Conservation (phyloP, 2,113 vertebrate species). For the Tringa solitaria region DNA sequence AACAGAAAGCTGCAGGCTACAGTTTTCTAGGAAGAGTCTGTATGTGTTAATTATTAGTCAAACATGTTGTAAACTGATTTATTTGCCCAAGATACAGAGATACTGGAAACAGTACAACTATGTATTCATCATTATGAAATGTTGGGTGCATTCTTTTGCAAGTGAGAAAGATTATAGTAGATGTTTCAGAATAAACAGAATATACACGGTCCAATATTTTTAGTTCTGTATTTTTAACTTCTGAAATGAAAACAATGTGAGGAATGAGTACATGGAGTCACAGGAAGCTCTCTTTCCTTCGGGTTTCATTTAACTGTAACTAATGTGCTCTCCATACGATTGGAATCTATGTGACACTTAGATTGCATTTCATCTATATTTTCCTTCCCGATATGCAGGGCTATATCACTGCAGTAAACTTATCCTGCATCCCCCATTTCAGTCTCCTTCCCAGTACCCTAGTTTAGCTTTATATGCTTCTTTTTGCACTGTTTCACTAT, state of each 20-base stretch:
- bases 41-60: constrained; percentile 75
- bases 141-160: neutral
- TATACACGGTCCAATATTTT: neutral
- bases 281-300: neutral
- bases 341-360: neutral
- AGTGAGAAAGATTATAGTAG: neutral
- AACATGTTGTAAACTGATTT: constrained; percentile 50
- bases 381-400: neutral
- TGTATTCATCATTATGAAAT: neutral
- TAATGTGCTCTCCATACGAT: neutral
- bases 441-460: neutral
- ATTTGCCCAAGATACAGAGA: constrained; percentile 51
- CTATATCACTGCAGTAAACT: neutral
- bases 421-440: neutral
- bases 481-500: neutral
- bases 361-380: neutral
- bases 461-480: neutral
- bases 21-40: constrained; percentile 31
- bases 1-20: constrained; percentile 20
- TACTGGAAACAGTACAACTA: neutral
- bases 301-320: neutral
- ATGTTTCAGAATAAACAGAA: neutral
- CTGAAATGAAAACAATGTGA: neutral
- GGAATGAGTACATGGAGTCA: neutral
- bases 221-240: neutral